phyloP scores from a whole-genome alignment of 2,888 invertebrate genomes.

The Horisme vitalbata region DNA sequence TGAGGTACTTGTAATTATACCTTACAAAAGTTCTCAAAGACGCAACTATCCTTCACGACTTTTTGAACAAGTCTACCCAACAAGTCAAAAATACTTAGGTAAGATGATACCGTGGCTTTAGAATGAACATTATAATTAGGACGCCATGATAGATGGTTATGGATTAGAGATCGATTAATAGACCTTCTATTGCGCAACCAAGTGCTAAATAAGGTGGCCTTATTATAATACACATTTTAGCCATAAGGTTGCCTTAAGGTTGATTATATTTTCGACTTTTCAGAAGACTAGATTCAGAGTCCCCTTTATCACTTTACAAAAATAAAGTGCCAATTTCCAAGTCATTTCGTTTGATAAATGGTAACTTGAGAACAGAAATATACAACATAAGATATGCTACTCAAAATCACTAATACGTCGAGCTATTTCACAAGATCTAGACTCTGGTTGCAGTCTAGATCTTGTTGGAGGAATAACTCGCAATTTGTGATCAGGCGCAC shows the following conservation, averaged over 20 bases:
- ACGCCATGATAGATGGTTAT: too few relatives aligned
- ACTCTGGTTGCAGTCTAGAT: constrained; percentile 16
- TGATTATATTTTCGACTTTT: too few relatives aligned
- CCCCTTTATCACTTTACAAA: too few relatives aligned
- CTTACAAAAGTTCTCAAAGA: constrained; percentile 7
- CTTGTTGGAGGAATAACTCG: background rate
- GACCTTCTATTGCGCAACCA: too few relatives aligned
- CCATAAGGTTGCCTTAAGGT: too few relatives aligned
- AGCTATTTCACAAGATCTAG: constrained; percentile 1
- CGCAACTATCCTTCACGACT: constrained; percentile 15
- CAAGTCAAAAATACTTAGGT: constrained; percentile 5
- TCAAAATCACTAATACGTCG: background rate
- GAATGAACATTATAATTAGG: too few relatives aligned
- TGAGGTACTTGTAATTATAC: constrained; percentile 2
- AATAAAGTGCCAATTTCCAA: constrained; percentile 11
- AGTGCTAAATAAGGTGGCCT: too few relatives aligned
- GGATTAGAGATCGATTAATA: too few relatives aligned
- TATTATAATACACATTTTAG: too few relatives aligned
- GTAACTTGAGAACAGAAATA: constrained; percentile 7
- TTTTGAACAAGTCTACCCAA: constrained; percentile 4
- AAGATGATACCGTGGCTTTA: too few relatives aligned
- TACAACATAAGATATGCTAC: constrained; percentile 10
- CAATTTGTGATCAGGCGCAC: constrained; percentile 2
- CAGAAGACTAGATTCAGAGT: too few relatives aligned
- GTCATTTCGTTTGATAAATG: constrained; percentile 12